Conservation (phyloP, 2,113 vertebrate genomes). For the Sula dactylatra region DNA sequence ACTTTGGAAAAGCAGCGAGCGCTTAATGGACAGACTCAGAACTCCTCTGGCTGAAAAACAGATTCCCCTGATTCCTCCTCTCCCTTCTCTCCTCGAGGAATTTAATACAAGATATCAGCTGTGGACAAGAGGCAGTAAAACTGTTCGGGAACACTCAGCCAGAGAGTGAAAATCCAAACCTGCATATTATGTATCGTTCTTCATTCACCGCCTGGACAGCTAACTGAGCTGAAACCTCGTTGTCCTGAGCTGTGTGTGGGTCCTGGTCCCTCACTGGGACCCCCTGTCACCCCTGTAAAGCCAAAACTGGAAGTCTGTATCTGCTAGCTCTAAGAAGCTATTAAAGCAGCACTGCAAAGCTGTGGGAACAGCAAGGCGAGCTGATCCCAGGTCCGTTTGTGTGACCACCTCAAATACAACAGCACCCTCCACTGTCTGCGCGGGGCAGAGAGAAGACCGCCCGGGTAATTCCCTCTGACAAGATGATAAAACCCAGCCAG, state of each 20-base stretch:
- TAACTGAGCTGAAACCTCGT: not conserved
- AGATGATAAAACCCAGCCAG: constrained; percentile 14
- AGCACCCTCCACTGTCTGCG: constrained; percentile 70
- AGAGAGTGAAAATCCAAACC: not conserved
- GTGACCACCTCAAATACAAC: constrained; percentile 50
- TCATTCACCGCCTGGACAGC: not conserved
- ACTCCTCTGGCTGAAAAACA: not conserved
- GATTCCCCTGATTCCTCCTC: not conserved
- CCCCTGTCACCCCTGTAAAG: not conserved
- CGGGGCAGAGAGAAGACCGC: not conserved
- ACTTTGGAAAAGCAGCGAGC: not conserved
- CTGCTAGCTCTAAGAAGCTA: not conserved
- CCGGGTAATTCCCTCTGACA: not conserved
- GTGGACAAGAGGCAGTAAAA: not conserved
- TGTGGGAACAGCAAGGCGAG: not conserved
- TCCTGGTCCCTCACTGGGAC: not conserved
- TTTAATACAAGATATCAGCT: not conserved
- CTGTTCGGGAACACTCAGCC: not conserved
- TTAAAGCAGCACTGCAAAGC: not conserved
- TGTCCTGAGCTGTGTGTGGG: not conserved
- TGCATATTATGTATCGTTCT: accelerated
- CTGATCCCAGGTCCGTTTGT: accelerated
- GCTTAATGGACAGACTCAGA: not conserved
- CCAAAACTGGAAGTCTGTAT: not conserved
- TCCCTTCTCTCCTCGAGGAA: not conserved